Percentiles rank a stretch among this genome's conserved stretches.
Conservation (phyloP, 1,140 invertebrate genomes). For the Cherax quadricarinatus region DNA sequence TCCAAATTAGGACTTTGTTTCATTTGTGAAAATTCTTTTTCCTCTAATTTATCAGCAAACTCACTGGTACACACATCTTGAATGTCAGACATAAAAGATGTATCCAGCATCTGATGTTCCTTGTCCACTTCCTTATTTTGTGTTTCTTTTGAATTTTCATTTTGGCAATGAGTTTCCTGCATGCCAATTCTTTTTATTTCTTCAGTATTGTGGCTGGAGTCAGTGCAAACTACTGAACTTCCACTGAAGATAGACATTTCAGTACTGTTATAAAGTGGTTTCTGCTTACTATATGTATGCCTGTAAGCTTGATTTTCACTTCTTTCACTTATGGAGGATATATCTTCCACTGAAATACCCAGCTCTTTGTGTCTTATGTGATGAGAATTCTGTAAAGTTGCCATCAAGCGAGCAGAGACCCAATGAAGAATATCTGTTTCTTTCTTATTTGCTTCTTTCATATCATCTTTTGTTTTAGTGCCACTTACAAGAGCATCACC, state of each 20-base stretch:
- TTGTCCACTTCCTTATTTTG: background rate
- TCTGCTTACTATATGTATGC: background rate
- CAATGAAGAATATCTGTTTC: background rate
- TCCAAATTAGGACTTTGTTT: background rate
- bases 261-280: background rate
- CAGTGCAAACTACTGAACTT: too few relatives aligned
- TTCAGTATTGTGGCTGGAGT: background rate
- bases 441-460: background rate
- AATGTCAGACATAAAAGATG: constrained; percentile 35
- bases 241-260: background rate
- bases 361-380: background rate
- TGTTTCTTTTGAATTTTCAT: background rate
- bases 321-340: background rate
- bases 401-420: background rate
- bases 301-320: background rate
- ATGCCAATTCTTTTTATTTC: background rate
- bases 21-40: constrained; percentile 9
- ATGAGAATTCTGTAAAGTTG: background rate
- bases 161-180: background rate
- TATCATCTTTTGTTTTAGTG: background rate
- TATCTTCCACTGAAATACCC: background rate
- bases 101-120: background rate
- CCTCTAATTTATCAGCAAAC: background rate
- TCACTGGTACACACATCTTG: constrained; percentile 15
- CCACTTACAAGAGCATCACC: background rate